A percentile compares a stretch with the other conserved stretches of the same genome.
These are phyloP conservation scores for Drosophila melanica DNA, from an alignment of 1,140 invertebrate genomes.

Conservation along the genomic window DNA sequence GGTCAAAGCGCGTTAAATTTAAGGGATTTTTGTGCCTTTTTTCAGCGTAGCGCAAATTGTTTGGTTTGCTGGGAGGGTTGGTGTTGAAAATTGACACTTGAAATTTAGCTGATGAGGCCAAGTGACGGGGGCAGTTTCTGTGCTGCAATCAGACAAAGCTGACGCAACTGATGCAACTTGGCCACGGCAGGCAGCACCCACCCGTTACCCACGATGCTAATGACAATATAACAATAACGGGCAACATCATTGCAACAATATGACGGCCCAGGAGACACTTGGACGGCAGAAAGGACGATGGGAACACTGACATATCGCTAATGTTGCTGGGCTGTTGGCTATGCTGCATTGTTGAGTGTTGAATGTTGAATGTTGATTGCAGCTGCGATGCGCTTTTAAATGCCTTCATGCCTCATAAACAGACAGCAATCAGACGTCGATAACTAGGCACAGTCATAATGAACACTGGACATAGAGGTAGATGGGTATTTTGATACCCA, in stretches of 20 bases:
- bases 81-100: conserved; percentile 81
- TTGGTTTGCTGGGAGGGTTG: conserved; percentile 43
- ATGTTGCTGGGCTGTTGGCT: conserved; percentile 43
- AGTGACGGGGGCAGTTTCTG: conserved; percentile 23
- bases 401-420: conserved; percentile 78
- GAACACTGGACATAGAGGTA: conserved; percentile 13
- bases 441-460: conserved; percentile 53
- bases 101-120: conserved; percentile 51
- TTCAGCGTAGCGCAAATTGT: conserved; percentile 20
- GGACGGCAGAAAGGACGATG: neutral
- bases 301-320: conserved; percentile 61
- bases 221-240: conserved; percentile 79
- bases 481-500: neutral
- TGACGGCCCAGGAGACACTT: conserved; percentile 50
- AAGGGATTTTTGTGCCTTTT: conserved; percentile 58
- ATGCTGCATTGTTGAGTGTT: conserved; percentile 42
- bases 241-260: conserved; percentile 66
- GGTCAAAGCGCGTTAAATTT: conserved; percentile 75
- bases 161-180: conserved; percentile 58
- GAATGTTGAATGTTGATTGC: conserved; percentile 45
- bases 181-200: neutral
- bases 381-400: conserved; percentile 66
- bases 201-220: conserved; percentile 48
- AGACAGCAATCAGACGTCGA: conserved; percentile 60
- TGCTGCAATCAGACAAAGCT: conserved; percentile 73